Percentiles rank a stretch among this genome's conserved stretches.
Conservation (phyloP, 2,888 invertebrate genomes). For the Microchrysa polita region DNA sequence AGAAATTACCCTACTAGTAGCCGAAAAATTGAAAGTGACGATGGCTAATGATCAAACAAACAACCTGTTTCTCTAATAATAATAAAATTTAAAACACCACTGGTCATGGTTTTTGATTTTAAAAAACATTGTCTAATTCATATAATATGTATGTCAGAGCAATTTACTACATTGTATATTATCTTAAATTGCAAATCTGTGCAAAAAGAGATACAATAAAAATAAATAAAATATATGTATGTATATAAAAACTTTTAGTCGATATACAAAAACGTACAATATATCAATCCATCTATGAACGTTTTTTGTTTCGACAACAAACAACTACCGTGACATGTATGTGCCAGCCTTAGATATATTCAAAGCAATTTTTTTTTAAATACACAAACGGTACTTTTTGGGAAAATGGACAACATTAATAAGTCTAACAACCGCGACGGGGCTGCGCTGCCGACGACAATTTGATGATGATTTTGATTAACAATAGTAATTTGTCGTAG, state of each 20-base stretch:
- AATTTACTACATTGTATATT: background rate
- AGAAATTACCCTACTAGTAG: no score
- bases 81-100: no score
- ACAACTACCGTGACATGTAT: constrained; percentile 2
- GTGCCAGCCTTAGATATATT: background rate
- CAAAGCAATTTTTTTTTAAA: background rate
- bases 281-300: background rate
- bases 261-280: background rate
- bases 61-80: no score
- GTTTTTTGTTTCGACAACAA: background rate
- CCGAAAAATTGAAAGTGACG: constrained; percentile 30
- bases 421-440: no score
- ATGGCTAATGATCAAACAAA: constrained; percentile 8
- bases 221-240: background rate
- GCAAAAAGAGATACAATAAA: background rate
- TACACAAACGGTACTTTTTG: constrained; percentile 3
- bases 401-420: no score
- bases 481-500: background rate
- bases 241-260: background rate
- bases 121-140: constrained; percentile 6
- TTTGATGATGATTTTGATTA: no score
- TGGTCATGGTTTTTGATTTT: constrained; percentile 19
- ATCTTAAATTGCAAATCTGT: constrained; percentile 3
- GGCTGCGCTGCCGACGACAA: no score
- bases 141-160: no score